Base-by-base conservation (phyloP, 2,113 vertebrate species). In the Erpornis zantholeuca region DNA sequence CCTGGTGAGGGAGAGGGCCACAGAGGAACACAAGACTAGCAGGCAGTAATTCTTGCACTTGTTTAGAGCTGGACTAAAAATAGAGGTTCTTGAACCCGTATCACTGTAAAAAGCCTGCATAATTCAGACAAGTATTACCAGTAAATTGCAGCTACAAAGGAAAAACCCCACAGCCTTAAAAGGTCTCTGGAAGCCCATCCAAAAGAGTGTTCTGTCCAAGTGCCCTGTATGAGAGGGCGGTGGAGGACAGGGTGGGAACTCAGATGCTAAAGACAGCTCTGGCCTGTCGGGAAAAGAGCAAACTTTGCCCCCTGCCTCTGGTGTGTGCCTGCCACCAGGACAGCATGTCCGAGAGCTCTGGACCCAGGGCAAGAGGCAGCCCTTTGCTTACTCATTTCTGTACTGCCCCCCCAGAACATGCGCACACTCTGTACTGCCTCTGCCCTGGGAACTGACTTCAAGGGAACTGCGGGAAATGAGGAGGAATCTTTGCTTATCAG, bases 11-110 rank as follows among this genome's bases (percentile, higher is more conserved):
- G 38, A 75, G 57, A 59, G 42, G 42, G 33, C 45, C 44, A 44
- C 2, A 3, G 73, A 75, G 53, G 49, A 82, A 23, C 5, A 3
- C 5, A 0, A 31, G 64, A 66, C 60, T 60, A 77, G 36, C 65
- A 50, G 45, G 44, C 73, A 11, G 33, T 82, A 94, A 92, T 80
- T 82, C 82, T 77, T 72, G 53, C 16, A 8, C 66, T 92, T 91
- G 87, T 92, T 94, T 94, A 82, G 75, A 91, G 17, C 9, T 35
- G 50, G 66, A 65, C 91, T 94, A 92, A 96, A 96, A 95, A 96
- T 87, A 94, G 91, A 90, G 45, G 29, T 42, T 92, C 91, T 93
- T 87, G 84, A 94, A 72, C 66, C 59, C 27, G 0, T 69, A 85
- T 87, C 70, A 35, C 57, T 5, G 10, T 50, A 47, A 82, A 76